Conservation (phyloP, 2,113 vertebrate species). For the Rhinogobius similis region DNA sequence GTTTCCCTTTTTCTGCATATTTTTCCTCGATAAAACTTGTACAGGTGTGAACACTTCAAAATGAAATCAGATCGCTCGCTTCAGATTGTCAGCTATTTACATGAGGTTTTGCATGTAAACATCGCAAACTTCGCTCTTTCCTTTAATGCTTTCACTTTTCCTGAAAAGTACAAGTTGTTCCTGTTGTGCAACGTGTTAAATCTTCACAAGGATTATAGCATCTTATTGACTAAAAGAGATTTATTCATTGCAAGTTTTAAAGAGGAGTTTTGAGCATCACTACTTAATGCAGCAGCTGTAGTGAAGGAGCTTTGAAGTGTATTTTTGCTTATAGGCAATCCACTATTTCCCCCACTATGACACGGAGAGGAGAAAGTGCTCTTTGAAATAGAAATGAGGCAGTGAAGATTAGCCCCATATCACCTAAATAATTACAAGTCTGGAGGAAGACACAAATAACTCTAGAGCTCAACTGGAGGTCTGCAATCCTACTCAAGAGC, state of each 20-base stretch:
- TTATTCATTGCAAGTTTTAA: conserved; percentile 20
- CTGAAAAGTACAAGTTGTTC: neutral
- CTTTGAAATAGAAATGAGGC: conserved; percentile 21
- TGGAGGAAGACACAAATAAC: conserved; percentile 14
- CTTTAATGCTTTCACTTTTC: conserved; percentile 10
- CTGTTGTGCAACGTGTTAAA: neutral
- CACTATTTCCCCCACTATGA: conserved; percentile 13
- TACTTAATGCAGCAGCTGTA: conserved; percentile 35
- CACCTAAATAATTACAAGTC: conserved; percentile 9
- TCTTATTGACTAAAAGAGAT: conserved; percentile 12
- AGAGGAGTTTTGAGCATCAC: conserved; percentile 21
- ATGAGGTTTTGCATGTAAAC: too few relatives aligned
- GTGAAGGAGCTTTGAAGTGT: conserved; percentile 41
- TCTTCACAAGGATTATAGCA: neutral
- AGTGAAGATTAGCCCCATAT: conserved; percentile 8
- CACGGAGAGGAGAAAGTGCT: conserved; percentile 16
- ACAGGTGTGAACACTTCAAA: too few relatives aligned
- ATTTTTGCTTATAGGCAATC: conserved; percentile 35
- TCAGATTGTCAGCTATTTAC: too few relatives aligned
- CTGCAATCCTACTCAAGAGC: neutral
- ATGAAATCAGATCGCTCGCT: too few relatives aligned
- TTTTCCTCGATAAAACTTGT: too few relatives aligned
- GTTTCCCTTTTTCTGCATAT: too few relatives aligned
- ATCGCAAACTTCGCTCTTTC: conserved; percentile 26
- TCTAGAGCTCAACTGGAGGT: neutral